Evolutionary conservation across 2,888 invertebrate species (phyloP).

Genomic region (Limnephilus rhombicus): DNA sequence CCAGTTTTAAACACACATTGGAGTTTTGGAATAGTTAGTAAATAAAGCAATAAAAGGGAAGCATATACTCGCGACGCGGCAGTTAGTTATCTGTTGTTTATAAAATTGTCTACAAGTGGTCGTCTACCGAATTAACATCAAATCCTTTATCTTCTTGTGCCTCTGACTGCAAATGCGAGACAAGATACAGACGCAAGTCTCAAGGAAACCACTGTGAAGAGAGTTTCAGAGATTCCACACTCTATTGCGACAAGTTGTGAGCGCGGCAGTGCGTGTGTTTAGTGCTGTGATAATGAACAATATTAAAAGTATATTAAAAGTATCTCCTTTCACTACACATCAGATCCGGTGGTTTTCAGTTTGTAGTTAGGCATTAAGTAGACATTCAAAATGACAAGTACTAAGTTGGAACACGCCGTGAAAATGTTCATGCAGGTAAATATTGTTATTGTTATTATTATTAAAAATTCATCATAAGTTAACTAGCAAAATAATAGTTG

Average conservation of each 20-base stretch:
- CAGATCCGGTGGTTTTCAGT: neutral
- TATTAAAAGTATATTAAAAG: neutral
- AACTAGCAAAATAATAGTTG: neutral
- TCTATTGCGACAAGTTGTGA: neutral
- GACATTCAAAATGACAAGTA: slow-evolving; percentile 6
- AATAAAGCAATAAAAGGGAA: neutral
- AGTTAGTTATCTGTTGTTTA: slow-evolving; percentile 8
- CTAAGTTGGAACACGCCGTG: slow-evolving; percentile 24
- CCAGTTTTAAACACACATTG: neutral
- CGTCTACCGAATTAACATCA: neutral
- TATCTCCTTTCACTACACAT: neutral
- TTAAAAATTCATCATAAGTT: neutral
- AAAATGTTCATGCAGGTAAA: slow-evolving; percentile 32
- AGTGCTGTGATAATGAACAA: neutral
- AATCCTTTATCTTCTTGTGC: neutral
- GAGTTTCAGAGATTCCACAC: neutral
- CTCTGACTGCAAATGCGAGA: neutral
- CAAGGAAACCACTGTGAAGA: neutral
- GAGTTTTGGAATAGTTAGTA: neutral
- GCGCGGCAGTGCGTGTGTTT: neutral
- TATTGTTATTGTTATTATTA: neutral
- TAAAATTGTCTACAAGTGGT: neutral
- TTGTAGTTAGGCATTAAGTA: neutral
- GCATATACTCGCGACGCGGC: neutral
- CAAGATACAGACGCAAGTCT: neutral